Percentiles rank a stretch among this genome's conserved stretches.
These are phyloP conservation scores for Psittacula cyanocephala DNA, from an alignment of 2,113 vertebrate genomes.

Conservation along the genomic window DNA sequence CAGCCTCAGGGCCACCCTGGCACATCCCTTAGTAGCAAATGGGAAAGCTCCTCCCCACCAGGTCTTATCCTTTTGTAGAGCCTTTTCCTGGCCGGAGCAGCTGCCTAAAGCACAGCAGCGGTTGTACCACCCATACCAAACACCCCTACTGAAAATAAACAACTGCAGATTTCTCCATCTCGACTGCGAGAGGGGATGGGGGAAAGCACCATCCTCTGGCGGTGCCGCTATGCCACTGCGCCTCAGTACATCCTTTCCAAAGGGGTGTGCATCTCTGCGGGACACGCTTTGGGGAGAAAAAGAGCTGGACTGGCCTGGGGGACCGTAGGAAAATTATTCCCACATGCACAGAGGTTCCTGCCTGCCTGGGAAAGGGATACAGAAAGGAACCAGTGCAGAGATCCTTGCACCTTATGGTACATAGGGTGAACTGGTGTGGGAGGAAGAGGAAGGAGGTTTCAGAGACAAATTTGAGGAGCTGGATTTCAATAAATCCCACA, in stretches of 20 bases:
- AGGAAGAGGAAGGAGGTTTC: conserved; percentile 42
- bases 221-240: background rate
- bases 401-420: background rate
- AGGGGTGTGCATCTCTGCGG: fast-evolving
- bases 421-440: background rate
- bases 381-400: background rate
- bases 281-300: background rate
- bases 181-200: fast-evolving
- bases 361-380: background rate
- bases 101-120: background rate
- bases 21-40: background rate
- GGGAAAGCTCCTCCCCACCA: background rate
- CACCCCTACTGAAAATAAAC: background rate
- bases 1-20: fast-evolving
- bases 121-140: background rate
- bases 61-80: background rate
- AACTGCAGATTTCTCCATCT: background rate
- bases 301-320: background rate
- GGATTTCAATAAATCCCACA: conserved; percentile 52
- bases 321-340: background rate
- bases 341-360: background rate
- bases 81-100: background rate
- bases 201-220: background rate
- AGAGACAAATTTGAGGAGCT: conserved; percentile 5
- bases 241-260: background rate